phyloP scores from a whole-genome alignment of 2,113 vertebrate species.

The Hucho hucho region DNA sequence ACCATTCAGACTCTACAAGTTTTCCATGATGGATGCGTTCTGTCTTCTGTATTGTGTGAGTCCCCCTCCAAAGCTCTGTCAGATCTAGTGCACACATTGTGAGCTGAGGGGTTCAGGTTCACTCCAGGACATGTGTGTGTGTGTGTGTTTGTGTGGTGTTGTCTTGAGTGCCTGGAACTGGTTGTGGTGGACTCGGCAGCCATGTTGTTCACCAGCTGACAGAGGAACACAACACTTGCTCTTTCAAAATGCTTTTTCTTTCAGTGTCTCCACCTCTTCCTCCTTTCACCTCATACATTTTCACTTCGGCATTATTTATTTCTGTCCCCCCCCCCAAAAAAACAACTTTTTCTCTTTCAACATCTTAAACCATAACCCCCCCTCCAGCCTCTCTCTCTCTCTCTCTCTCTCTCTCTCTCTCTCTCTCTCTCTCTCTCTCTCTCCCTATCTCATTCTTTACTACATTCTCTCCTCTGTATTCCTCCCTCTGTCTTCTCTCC shows the following conservation, averaged over 20 bases:
- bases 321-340: slow-evolving; percentile 7
- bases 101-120: neutral
- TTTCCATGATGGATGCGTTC: slow-evolving; percentile 3
- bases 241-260: neutral
- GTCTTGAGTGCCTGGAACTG: too few relatives aligned
- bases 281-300: slow-evolving; percentile 31
- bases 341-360: slow-evolving; percentile 51
- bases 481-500: neutral
- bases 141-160: too few relatives aligned
- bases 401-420: too few relatives aligned
- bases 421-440: slow-evolving; percentile 13
- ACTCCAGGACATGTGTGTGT: neutral
- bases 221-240: slow-evolving; percentile 6
- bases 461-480: slow-evolving; percentile 17
- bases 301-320: slow-evolving; percentile 23
- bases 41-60: neutral
- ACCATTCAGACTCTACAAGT: neutral
- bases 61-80: neutral
- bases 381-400: too few relatives aligned
- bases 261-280: slow-evolving; percentile 3
- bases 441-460: slow-evolving; percentile 28
- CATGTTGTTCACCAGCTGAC: neutral
- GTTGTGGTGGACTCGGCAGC: too few relatives aligned
- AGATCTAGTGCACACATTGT: neutral
- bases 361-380: slow-evolving; percentile 59